A percentile compares a stretch with the other conserved stretches of the same genome.
These are phyloP conservation scores for Hylia prasina DNA, from an alignment of 2,113 vertebrate species.

Conservation along the genomic window DNA sequence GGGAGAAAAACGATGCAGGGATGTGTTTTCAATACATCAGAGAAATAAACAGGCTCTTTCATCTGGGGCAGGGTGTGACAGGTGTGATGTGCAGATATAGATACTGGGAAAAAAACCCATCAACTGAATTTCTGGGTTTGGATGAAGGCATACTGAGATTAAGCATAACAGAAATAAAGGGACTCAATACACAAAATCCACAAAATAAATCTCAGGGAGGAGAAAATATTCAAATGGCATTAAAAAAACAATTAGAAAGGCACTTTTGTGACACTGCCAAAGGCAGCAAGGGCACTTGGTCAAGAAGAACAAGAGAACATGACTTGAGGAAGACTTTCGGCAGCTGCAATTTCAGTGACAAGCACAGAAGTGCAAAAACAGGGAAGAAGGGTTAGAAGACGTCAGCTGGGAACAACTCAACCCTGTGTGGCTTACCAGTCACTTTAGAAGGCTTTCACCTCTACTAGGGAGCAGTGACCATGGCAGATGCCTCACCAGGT, in stretches of 20 bases:
- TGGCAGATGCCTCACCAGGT: background rate
- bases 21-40: background rate
- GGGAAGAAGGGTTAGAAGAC: background rate
- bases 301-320: background rate
- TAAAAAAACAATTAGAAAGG: background rate
- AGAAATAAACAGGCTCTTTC: background rate
- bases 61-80: background rate
- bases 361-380: background rate
- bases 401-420: background rate
- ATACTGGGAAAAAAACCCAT: rapidly evolving
- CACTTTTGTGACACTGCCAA: background rate
- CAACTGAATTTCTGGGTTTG: background rate
- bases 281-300: background rate
- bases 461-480: background rate
- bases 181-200: background rate
- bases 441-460: background rate
- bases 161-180: background rate
- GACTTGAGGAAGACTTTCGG: background rate
- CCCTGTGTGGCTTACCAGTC: background rate
- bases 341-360: background rate
- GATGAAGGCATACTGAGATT: background rate
- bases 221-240: background rate
- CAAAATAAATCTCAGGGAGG: background rate
- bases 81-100: background rate
- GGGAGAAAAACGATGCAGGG: background rate